Evolutionary conservation across 2,888 invertebrate genomes (phyloP).

Genomic region (Gibbula magus): DNA sequence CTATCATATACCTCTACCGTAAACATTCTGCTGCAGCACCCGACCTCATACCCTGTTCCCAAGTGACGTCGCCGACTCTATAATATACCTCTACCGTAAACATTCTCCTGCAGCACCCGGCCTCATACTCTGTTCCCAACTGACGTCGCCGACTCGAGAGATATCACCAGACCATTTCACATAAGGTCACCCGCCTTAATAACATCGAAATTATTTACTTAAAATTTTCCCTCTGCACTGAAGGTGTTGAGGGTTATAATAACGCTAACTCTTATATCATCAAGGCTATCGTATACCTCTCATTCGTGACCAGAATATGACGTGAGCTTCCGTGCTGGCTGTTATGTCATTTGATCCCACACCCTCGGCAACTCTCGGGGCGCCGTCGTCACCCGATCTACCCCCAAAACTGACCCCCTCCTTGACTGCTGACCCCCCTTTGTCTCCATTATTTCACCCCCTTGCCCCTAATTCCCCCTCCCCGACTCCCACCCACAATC

Average conservation of each 20-base stretch:
- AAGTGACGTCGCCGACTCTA: too few species aligned
- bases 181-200: background rate
- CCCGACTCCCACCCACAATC: conserved; percentile 4
- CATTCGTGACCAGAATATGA: conserved; percentile 22
- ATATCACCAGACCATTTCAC: too few species aligned
- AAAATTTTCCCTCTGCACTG: background rate
- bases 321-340: background rate
- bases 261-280: conserved; percentile 14
- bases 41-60: too few species aligned
- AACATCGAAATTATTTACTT: conserved; percentile 5
- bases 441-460: background rate
- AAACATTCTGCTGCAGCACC: too few species aligned
- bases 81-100: too few species aligned
- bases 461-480: background rate
- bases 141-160: too few species aligned
- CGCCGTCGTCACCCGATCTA: conserved; percentile 17
- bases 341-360: conserved; percentile 25
- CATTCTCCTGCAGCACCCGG: too few species aligned
- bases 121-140: too few species aligned
- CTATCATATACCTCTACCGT: too few species aligned
- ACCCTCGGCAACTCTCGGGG: conserved; percentile 13
- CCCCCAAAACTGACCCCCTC: conserved; percentile 12
- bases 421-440: conserved; percentile 11
- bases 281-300: conserved; percentile 5
- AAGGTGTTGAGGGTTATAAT: conserved; percentile 10